phyloP scores from a whole-genome alignment of 2,797 vertebrate species.

The Chiloscyllium punctatum region DNA sequence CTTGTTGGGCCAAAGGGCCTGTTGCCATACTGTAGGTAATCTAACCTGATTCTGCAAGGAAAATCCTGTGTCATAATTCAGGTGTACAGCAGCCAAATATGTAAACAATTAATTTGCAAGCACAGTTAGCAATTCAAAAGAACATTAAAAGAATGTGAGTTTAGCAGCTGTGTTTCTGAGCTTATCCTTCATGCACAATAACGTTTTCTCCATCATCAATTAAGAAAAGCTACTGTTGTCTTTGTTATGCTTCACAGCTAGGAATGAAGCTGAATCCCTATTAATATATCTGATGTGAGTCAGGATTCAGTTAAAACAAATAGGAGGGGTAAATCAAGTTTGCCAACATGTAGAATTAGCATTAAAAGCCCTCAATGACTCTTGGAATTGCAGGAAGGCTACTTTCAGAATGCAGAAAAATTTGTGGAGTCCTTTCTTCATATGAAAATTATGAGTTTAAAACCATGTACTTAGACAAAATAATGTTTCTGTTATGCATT shows the following conservation, averaged over 20 bases:
- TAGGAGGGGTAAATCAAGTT: not conserved
- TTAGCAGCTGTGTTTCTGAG: not conserved
- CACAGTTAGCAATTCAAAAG: not conserved
- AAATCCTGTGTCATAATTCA: not conserved
- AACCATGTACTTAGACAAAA: not conserved
- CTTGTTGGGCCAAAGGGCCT: no score
- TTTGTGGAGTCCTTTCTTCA: not conserved
- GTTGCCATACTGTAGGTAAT: no score
- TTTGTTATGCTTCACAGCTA: not conserved
- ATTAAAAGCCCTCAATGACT: not conserved
- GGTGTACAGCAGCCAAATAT: not conserved
- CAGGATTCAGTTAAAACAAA: not conserved
- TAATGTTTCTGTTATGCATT: not conserved
- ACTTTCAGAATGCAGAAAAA: not conserved
- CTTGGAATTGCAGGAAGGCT: not conserved
- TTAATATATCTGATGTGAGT: not conserved
- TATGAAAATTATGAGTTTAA: not conserved
- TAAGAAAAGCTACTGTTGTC: not conserved
- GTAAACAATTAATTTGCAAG: not conserved
- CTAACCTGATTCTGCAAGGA: not conserved
- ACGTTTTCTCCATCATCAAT: not conserved
- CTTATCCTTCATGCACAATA: not conserved
- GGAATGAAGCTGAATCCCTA: not conserved
- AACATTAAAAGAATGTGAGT: not conserved
- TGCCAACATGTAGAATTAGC: not conserved